Base-by-base conservation (phyloP, 1,140 invertebrate genomes). In the Zophobas morio region DNA sequence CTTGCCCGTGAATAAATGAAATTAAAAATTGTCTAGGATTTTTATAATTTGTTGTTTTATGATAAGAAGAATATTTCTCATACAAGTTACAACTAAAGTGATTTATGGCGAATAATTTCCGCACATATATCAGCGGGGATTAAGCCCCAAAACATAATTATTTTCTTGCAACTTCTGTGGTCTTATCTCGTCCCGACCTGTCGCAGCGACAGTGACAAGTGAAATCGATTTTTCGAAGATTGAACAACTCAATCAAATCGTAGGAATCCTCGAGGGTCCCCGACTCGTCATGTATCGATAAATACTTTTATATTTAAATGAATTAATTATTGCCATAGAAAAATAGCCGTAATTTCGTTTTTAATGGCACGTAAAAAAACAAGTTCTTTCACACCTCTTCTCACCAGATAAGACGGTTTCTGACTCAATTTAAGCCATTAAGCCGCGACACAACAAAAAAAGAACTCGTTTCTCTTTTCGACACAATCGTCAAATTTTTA, bases 301-400 rank as follows among this genome's bases (percentile, higher is more conserved):
- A 82, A 81, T 79, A 81, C 80, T 81, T 82, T 81, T 78, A 78
- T 82, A 82, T 81, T 81, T 77, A 81, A 82, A 82, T 82, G 78
- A 81, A 81, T 81, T 81, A 81, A 81, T 82, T 82, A 82, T 81
- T 76, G 56, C 74, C 74, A 82, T 79, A 81, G 81, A 81, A 78
- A 81, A 81, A 82, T 82, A 63, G 81, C 79, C 63, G 76, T 82
- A 77, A 80, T 80, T 81, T 81, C 75, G 57, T 47, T 51, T 77
- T 81, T 82, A 82, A 82, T 81, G 79, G 77, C 73, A 82, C 63
- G 46, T 73, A 78, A 80, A 80, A 20, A 79, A 82, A 82, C 79
- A 79, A 82, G 81, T 82, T 81, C 73, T 77, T 79, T 82, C 81
- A 80, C 81, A 78, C 81, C 81, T 82, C 77, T 56, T 78, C 75